Evolutionary conservation across 2,888 invertebrate genomes (phyloP), one percentile per base, ranked within the genome.

Genomic region (Andrena minutula): DNA sequence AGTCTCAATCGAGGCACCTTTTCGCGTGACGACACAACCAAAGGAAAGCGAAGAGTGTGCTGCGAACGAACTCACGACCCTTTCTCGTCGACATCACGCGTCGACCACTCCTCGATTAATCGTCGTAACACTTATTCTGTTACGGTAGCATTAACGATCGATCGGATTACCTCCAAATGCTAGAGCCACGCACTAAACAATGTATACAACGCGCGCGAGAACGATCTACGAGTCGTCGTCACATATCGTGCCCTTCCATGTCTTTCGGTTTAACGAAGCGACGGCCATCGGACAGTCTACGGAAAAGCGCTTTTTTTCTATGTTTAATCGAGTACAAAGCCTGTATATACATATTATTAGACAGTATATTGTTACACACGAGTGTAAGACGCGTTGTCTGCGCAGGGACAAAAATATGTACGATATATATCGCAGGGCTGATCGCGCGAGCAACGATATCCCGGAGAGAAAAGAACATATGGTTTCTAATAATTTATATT

Each of bases 291-390:
- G 76, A n/a, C 20, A 60, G 65, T 64, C 66, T 74, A 74, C 47
- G 41, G 49, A 73, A 68, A 75, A 90, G 88, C 88, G 90, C 89
- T 90, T 90, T 41, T 35, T 41, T 89, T 90, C 74, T 89, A 91
- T 86, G 78, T 89, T 90, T 86, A 89, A 81, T 78, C 88, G 75
- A 90, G 90, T 91, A 91, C 90, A 90, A 90, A 90, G 70, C 8
- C 61, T 89, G 89, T 90, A 89, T 85, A 79, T 82, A 89, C 86
- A 79, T 82, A 85, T 49, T 51, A 58, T 35, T 65, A 41, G 41
- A 41, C 41, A 79, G 70, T 78, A 80, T 78, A 79, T 79, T 71
- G 82, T 81, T 76, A 71, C 79, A 74, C 32, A 58, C 61, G 79
- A 58, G 65, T 65, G 65, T 81, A 70, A 82, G 74, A 71, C 61